Conservation (phyloP, 2,888 invertebrate species). For the Thymelicus sylvestris region DNA sequence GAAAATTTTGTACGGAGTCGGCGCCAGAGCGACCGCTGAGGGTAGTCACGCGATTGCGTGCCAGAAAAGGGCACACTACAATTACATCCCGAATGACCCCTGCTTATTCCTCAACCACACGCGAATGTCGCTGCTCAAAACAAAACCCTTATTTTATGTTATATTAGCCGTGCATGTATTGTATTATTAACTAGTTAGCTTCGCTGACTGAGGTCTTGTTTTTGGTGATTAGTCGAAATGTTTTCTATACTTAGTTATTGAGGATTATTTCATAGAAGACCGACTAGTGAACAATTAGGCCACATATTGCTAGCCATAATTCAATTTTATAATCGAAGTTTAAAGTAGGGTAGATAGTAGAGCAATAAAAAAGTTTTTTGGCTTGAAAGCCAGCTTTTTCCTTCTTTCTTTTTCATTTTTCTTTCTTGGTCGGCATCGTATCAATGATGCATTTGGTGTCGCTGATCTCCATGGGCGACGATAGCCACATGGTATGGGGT, state of each 20-base stretch:
- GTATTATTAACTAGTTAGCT: constrained; percentile 14
- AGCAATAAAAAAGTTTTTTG: too few species aligned
- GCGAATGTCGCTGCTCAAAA: constrained; percentile 67
- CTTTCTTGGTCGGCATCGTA: too few species aligned
- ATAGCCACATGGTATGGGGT: too few species aligned
- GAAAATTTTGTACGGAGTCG: constrained; percentile 17
- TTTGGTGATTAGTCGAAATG: neutral
- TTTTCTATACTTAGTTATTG: neutral
- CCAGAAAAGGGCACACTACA: constrained; percentile 65
- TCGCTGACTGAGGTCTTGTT: neutral
- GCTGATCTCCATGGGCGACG: too few species aligned
- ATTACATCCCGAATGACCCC: constrained; percentile 70
- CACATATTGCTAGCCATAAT: too few species aligned
- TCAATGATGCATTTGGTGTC: too few species aligned
- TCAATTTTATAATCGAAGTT: too few species aligned
- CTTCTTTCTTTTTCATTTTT: too few species aligned
- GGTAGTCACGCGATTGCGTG: constrained; percentile 74
- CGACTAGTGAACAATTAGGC: too few species aligned
- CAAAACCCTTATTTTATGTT: constrained; percentile 42
- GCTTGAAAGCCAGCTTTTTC: too few species aligned
- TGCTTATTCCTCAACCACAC: constrained; percentile 61
- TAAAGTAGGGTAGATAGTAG: too few species aligned
- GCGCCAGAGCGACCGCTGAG: constrained; percentile 28
- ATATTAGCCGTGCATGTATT: constrained; percentile 31
- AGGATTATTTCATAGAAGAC: too few species aligned